Base-by-base conservation (phyloP, 2,888 invertebrate species). In the Andrena bicolor region DNA sequence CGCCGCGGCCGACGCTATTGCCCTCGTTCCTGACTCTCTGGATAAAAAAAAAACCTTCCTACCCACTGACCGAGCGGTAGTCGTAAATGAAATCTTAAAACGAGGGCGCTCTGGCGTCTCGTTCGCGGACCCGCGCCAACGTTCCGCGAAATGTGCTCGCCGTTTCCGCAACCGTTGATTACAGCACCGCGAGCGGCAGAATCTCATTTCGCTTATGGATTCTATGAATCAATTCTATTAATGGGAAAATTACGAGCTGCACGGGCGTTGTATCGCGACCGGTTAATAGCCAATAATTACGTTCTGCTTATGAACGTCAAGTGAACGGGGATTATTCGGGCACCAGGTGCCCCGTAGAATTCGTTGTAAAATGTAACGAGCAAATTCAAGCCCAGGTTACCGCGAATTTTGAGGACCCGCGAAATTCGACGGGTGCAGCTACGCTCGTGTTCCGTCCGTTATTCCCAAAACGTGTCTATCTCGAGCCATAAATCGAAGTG, bases 221-320 rank as follows among this genome's bases (percentile, higher is more conserved):
- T 69, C 68, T 58, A 73, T 61, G 71, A 64, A 80, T 82, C 83
- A 76, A 76, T 77, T 82, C 72, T 51, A 61, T 75, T 77, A 61
- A 71, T 48, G 68, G 58, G 60, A 66, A 32, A 72, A 82, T 82
- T 76, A 68, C 53, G n/a, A 10, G 51, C 26, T 28, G 58, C 60
- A 7, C 6, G 8, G 49, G 23, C 32, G 60, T 26, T 49, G 30
- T 48, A 63, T n/a, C 58, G 32, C n/a, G 28, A 10, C 48, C 65
- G 68, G 65, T 75, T 80, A 63, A 79, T 85, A 76, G 63, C 75
- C 48, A 64, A 73, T 86, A 83, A 85, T 88, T 76, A 69, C 65
- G 51, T 60, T 60, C 71, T 68, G 71, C 82, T 69, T 75, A 60
- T 65, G 20, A 73, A 56, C 56, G 80, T 35, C 80, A 63, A 68